Evolutionary conservation across 2,888 invertebrate genomes (phyloP).

Genomic region (Kryphioiulus occultus): DNA sequence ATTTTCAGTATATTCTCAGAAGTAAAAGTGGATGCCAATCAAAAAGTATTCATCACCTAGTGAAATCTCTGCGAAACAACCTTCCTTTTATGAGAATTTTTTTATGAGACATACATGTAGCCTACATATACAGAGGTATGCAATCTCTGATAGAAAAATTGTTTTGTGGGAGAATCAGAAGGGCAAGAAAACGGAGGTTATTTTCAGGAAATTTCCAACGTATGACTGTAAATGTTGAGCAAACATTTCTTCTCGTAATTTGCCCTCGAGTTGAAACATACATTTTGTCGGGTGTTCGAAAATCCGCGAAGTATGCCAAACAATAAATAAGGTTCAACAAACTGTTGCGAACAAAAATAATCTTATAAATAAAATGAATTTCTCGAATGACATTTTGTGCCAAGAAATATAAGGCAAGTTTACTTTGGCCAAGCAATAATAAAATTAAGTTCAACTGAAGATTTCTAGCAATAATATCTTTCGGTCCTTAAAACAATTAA

Average conservation of each 20-base stretch:
- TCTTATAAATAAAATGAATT: background rate
- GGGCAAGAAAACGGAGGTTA: background rate
- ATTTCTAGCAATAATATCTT: background rate
- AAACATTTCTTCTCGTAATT: too few relatives aligned
- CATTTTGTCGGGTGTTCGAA: too few relatives aligned
- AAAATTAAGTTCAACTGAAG: constrained; percentile 14
- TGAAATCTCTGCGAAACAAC: constrained; percentile 16
- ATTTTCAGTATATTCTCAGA: background rate
- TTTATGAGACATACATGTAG: background rate
- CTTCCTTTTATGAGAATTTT: background rate
- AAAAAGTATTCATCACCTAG: background rate
- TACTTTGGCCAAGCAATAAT: background rate
- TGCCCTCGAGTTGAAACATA: too few relatives aligned
- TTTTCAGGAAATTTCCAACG: background rate
- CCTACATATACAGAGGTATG: too few relatives aligned
- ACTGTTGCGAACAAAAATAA: background rate
- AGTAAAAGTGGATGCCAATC: constrained; percentile 7
- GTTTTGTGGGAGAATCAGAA: background rate
- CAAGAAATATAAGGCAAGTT: background rate
- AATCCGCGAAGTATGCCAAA: too few relatives aligned
- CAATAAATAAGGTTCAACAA: background rate
- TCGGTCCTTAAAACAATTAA: background rate
- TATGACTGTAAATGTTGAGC: too few relatives aligned
- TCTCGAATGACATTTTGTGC: background rate
- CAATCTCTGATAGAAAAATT: background rate